A percentile compares a stretch with the other conserved stretches of the same genome.
Evolutionary conservation across 64 coral and sea anemone species (phyloP).

Genomic region (Montipora foliosa): DNA sequence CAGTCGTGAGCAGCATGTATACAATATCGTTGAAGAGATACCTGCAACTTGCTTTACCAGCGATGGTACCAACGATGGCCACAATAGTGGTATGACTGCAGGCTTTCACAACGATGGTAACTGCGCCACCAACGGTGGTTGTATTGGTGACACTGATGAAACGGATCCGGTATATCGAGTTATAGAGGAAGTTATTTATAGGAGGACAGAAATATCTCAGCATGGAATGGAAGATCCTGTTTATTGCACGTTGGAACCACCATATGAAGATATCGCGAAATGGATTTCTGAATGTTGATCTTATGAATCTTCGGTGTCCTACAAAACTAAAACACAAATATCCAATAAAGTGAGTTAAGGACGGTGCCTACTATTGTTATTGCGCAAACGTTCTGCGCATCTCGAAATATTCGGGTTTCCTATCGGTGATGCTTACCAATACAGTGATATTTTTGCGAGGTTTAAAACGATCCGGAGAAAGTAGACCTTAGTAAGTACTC

Average conservation of each 20-base stretch:
- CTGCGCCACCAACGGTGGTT: neutral
- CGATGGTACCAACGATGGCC: neutral
- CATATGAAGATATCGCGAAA: neutral
- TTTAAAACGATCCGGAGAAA: too few relatives aligned
- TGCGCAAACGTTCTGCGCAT: too few relatives aligned
- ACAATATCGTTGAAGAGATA: slow-evolving; percentile 28
- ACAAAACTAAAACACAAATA: neutral
- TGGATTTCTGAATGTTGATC: neutral
- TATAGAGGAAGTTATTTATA: neutral
- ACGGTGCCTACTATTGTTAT: neutral
- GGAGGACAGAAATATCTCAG: neutral
- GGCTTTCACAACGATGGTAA: neutral
- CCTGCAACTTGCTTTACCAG: neutral
- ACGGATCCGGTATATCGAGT: neutral
- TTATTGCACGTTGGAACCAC: neutral
- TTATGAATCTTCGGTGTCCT: neutral
- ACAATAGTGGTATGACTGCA: neutral
- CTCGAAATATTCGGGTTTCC: too few relatives aligned
- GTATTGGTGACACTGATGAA: neutral
- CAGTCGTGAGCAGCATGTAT: slow-evolving; percentile 28
- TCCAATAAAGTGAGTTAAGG: neutral
- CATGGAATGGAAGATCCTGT: neutral
- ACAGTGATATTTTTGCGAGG: too few relatives aligned
- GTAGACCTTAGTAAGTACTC: too few relatives aligned
- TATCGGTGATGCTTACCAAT: too few relatives aligned